Evolutionary conservation across 2,113 vertebrate genomes (phyloP).

Genomic region (Apteryx mantelli): DNA sequence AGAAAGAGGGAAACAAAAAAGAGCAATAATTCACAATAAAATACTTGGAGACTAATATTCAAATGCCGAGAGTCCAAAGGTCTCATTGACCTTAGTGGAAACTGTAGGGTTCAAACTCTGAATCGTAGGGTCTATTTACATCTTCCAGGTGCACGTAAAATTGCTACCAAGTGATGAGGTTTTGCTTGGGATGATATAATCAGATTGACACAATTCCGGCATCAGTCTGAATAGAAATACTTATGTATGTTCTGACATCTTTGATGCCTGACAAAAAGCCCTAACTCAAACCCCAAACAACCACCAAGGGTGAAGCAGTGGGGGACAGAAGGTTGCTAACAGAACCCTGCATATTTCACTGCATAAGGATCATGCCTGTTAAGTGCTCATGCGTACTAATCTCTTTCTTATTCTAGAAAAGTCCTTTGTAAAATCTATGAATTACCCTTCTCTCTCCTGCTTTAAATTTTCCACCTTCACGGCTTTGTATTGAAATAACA

Average conservation of each 20-base stretch:
- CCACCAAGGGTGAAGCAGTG: not conserved
- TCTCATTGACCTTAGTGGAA: not conserved
- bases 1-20: not conserved
- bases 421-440: not conserved
- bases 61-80: not conserved
- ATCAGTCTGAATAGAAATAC: not conserved
- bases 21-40: not conserved
- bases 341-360: not conserved
- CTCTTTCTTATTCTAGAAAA: not conserved
- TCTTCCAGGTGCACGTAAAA: not conserved
- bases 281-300: not conserved
- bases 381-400: not conserved
- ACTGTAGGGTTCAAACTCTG: not conserved
- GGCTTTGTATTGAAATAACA: not conserved
- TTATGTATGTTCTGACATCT: not conserved
- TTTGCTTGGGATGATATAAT: not conserved
- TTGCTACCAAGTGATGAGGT: not conserved
- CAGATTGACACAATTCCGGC: not conserved
- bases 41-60: not conserved
- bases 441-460: not conserved
- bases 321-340: not conserved
- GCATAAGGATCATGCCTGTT: not conserved
- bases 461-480: not conserved
- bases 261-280: not conserved
- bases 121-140: not conserved